Evolutionary conservation across 2,797 vertebrate genomes (phyloP), one percentile per base, ranked within the genome.

Genomic region (Scarus forsteni): DNA sequence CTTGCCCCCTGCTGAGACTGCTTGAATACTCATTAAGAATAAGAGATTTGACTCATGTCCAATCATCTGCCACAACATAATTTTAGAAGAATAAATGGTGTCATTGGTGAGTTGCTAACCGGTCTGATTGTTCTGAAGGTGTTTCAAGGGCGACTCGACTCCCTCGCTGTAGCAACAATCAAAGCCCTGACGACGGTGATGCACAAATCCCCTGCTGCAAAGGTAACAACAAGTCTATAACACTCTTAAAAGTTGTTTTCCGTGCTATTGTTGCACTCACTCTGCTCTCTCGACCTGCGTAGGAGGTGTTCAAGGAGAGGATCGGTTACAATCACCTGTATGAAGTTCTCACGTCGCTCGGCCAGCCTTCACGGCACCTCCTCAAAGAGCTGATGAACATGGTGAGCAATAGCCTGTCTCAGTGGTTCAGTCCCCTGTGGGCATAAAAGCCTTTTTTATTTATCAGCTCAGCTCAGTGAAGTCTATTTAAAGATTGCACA

Each of bases 331-430:
- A 94, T 50, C 98, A 99, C 78, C 92, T 99, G 83, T 97, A 95
- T 39, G 98, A 99, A 82, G 96, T 99, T 80, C 92, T 99, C 39
- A 94, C 96, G 70, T 98, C 97, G 0, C 90, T 99, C 35, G 97
- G 98, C 61, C 97, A 98, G 18, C 98, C 98, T 0, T 95, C 98
- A 15, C 84, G 94, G 46, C 95, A 95, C 49, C 92, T 99, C 46
- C 95, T 99, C 79, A 97, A 98, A 92, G 98, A 99, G 86, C 95
- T 99, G 74, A 97, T 99, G 96, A 98, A 99, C 89, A 99, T 99
- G 97, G 98, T 99, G 80, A 96, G 94, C 60, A 89, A 45, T 2
- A 16, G 4, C 6, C 18, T 5, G 6, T 46, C 27, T 27, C 43
- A 43, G 40, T 10, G 9, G 40, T 10, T 10, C 40, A 43, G 38